Percentiles rank a stretch among this genome's conserved stretches.
phyloP scores from a whole-genome alignment of 1,140 invertebrate species.

The Drosophila insularis region DNA sequence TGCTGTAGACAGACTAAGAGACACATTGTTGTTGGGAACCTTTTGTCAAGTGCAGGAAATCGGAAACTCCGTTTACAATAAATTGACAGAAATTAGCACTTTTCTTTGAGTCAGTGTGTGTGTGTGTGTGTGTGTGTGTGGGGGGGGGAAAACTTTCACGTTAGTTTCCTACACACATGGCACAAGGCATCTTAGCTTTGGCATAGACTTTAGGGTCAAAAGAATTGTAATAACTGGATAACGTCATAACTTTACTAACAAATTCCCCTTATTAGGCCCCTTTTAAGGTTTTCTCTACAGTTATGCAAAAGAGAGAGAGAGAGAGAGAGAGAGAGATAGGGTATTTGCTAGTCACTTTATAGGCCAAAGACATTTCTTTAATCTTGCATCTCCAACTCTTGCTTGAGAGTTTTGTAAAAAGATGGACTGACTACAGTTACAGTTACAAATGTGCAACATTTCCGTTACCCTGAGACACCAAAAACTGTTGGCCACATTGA shows the following conservation, averaged over 20 bases:
- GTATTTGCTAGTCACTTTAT: neutral
- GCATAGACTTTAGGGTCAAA: neutral
- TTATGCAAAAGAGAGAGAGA: no score
- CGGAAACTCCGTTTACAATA: constrained; percentile 69
- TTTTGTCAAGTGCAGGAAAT: constrained; percentile 53
- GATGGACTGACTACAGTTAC: constrained; percentile 31
- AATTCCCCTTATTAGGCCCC: no score
- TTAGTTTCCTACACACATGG: constrained; percentile 1
- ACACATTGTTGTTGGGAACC: constrained; percentile 4
- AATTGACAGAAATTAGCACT: constrained; percentile 75
- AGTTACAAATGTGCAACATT: constrained; percentile 80
- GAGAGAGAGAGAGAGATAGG: neutral
- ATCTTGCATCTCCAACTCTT: neutral
- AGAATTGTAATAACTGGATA: neutral
- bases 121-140: neutral
- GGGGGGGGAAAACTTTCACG: constrained; percentile 61
- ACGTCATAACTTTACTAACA: no score
- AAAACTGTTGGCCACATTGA: constrained; percentile 73
- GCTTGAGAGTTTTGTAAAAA: constrained; percentile 12
- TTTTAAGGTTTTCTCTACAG: no score
- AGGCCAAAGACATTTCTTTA: neutral
- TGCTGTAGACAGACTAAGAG: neutral
- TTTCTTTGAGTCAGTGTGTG: constrained; percentile 4
- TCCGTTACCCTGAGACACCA: constrained; percentile 69
- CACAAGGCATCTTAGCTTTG: neutral